Conservation (phyloP, 2,888 invertebrate species). For the Trachelus stipa region DNA sequence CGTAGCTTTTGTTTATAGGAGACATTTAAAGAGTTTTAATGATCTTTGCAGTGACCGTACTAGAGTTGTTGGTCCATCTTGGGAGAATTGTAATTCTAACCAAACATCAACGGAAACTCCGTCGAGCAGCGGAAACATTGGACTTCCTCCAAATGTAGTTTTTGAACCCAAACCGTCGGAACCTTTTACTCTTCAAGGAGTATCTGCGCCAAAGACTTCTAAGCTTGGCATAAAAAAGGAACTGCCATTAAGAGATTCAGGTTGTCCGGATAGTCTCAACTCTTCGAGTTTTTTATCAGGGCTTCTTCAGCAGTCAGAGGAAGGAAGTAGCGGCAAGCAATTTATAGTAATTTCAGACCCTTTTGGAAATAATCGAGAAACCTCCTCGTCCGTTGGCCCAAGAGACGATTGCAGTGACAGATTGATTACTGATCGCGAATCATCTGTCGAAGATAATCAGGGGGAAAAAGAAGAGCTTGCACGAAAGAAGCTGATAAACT, state of each 20-base stretch:
- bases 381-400: slow-evolving; percentile 12
- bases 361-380: slow-evolving; percentile 12
- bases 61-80: neutral
- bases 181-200: slow-evolving; percentile 49
- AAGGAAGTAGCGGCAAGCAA: neutral
- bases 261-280: neutral
- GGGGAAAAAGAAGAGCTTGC: slow-evolving; percentile 25
- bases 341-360: neutral
- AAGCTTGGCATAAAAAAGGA: slow-evolving; percentile 25
- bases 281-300: neutral
- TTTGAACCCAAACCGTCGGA: slow-evolving; percentile 53
- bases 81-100: neutral
- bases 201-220: slow-evolving; percentile 28
- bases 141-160: slow-evolving; percentile 49
- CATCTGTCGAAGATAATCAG: slow-evolving; percentile 16
- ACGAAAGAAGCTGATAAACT: slow-evolving; percentile 19
- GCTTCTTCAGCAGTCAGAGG: neutral
- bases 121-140: slow-evolving; percentile 31
- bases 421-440: slow-evolving; percentile 23
- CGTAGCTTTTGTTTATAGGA: neutral
- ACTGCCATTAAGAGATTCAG: neutral
- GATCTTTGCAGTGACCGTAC: neutral
- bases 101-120: slow-evolving; percentile 16
- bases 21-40: neutral
- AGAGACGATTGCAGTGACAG: slow-evolving; percentile 18